Conservation (phyloP, 2,797 vertebrate genomes). For the Rhabdomys pumilio region DNA sequence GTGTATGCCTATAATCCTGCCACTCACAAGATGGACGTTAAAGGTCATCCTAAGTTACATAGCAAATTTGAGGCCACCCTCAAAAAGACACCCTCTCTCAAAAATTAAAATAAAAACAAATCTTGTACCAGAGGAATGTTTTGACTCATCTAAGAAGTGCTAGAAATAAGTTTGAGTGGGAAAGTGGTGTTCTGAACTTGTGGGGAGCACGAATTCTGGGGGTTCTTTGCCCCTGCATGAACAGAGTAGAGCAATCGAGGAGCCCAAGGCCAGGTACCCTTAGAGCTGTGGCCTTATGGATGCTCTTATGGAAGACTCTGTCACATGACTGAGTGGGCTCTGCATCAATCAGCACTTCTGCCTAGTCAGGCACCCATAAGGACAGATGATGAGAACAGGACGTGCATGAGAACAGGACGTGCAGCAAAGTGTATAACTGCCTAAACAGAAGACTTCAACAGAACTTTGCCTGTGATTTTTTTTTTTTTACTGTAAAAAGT, state of each 20-base stretch:
- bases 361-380: neutral
- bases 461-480: neutral
- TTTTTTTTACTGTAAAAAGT: conserved; percentile 16
- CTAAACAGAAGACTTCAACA: neutral
- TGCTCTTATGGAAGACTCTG: neutral
- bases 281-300: neutral
- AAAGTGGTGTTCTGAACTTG: neutral
- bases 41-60: neutral
- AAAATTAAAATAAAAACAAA: conserved; percentile 3
- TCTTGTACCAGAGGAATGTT: neutral
- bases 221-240: neutral
- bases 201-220: neutral
- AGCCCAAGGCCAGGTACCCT: neutral
- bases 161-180: neutral
- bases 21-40: neutral
- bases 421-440: neutral
- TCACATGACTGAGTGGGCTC: neutral
- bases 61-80: neutral
- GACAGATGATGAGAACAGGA: neutral
- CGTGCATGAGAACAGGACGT: neutral
- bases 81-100: neutral
- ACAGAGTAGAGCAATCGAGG: neutral
- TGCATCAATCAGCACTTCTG: neutral
- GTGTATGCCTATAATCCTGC: neutral
- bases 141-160: neutral